Evolutionary conservation across 2,113 vertebrate species (phyloP).

Genomic region (Pitta sordida): DNA sequence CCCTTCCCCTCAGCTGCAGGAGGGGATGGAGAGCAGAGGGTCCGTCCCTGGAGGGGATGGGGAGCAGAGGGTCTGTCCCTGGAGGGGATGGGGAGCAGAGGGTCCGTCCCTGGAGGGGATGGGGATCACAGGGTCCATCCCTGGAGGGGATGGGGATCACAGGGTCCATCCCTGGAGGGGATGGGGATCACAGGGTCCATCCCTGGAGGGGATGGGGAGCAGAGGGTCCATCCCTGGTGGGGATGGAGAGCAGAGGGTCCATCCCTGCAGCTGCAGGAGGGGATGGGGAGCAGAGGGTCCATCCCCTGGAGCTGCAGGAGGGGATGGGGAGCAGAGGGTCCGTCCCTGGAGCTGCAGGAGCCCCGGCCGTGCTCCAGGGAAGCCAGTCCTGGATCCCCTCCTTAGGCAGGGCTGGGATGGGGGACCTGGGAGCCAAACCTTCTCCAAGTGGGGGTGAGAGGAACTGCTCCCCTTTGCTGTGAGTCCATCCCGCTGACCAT

Average conservation of each 20-base stretch:
- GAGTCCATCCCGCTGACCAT: neutral
- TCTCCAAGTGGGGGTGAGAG: rapidly evolving
- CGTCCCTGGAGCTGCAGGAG: neutral
- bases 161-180: neutral
- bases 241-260: no score
- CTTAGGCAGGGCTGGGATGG: neutral
- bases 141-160: neutral
- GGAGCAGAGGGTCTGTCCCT: no score
- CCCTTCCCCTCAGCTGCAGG: neutral
- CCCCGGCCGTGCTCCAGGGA: rapidly evolving
- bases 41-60: neutral
- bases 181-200: no score
- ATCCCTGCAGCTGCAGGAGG: neutral
- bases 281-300: neutral
- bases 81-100: neutral
- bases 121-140: no score
- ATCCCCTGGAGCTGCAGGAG: neutral
- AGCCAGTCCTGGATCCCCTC: rapidly evolving
- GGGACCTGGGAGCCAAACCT: neutral
- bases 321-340: neutral
- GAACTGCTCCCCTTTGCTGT: neutral
- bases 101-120: neutral
- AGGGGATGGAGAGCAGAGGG: neutral
- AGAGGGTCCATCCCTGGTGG: neutral
- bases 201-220: neutral